Base-by-base conservation (phyloP, 2,113 vertebrate genomes). In the Cathartes aura region DNA sequence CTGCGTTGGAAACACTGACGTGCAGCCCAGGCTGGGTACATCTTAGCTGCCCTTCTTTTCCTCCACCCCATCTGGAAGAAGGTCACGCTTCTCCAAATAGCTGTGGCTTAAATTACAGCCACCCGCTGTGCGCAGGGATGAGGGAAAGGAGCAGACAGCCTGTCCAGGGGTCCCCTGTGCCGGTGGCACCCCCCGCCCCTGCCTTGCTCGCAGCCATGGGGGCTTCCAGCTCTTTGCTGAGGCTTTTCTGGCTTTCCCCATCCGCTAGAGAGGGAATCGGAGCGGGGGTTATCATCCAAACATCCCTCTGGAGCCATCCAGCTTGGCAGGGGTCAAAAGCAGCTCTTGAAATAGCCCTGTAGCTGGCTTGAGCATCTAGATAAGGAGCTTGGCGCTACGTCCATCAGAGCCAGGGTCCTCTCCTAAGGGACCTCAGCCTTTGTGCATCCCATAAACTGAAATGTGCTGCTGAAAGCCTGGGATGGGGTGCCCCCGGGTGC, bases 21-120 rank as follows among this genome's bases (percentile, higher is more conserved):
- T 29, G 34, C 62, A 11, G 52, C 84, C 58, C 15, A 10, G 17
- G 58, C 74, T 92, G 85, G 40, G 58, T 80, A 36, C 85, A 43
- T 83, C 79, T 76, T 72, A 90, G 70, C 83, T 91, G 73, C 56
- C 86, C 67, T 42, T 63, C 62, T 85, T 75, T 73, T 42, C 47
- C 89, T 91, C 78, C 27, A 27, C 12, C 8, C n/a, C 27, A 64
- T 89, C 76, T 94, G 48, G 66, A 95, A 93, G 85, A 92, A 92
- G 83, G 91, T 97, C 87, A 87, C 48, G 2, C 43, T 94, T 92
- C 86, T 87, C 70, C 80, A 84, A 64, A 91, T 84, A 95, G 83
- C 89, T 60, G 9, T 53, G 30, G 47, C 53, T 94, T 88, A 79
- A 94, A 78, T 87, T 89, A 80, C 81, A 87, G 62, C 53, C 7